phyloP scores from a whole-genome alignment of 2,113 vertebrate genomes.

The Patagioenas fasciata region DNA sequence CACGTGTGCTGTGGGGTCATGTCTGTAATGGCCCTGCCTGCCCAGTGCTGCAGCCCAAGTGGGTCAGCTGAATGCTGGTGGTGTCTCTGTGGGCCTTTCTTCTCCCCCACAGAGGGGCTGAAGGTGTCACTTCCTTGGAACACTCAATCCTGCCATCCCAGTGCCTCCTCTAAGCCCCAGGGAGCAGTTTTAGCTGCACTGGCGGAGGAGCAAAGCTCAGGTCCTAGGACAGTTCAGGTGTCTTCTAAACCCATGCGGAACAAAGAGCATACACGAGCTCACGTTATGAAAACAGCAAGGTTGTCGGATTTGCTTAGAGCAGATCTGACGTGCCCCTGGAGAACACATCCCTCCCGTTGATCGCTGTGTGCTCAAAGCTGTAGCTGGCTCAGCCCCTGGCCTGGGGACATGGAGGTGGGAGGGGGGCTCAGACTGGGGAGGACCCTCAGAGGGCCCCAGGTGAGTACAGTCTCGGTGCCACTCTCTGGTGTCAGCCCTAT shows the following conservation, averaged over 20 bases:
- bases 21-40: background rate
- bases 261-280: background rate
- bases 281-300: rapidly evolving
- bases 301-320: background rate
- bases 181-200: background rate
- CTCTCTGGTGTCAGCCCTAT: background rate
- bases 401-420: background rate
- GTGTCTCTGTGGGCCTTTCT: background rate
- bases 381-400: background rate
- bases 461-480: background rate
- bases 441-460: background rate
- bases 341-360: background rate
- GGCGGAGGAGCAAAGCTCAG: background rate
- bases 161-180: background rate
- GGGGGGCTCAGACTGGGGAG: background rate
- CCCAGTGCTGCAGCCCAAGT: background rate
- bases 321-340: background rate
- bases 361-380: background rate
- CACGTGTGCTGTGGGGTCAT: background rate
- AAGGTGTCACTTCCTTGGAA: background rate
- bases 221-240: background rate
- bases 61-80: background rate
- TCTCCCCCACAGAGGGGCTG: background rate
- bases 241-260: background rate
- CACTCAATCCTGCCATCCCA: background rate